A percentile compares a stretch with the other conserved stretches of the same genome.
Conservation (phyloP, 2,797 vertebrate genomes). For the Rhadinocentrus ornatus region DNA sequence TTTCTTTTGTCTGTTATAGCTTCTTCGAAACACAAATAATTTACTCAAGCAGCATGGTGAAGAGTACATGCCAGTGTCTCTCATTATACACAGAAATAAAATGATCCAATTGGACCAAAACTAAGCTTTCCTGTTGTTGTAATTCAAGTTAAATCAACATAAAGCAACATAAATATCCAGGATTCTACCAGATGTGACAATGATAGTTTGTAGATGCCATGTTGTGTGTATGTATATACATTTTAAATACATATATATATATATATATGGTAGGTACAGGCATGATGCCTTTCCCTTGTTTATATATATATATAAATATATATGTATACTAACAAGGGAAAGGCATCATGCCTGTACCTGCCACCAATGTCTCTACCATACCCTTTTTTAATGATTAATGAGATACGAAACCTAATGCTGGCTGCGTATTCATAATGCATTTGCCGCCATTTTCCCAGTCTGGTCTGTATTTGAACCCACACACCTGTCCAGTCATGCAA, state of each 20-base stretch:
- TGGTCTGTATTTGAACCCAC: conserved; percentile 46
- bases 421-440: conserved; percentile 81
- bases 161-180: conserved; percentile 21
- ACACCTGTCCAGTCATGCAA: conserved; percentile 5
- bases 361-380: conserved; percentile 17
- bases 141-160: conserved; percentile 15
- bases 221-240: too few relatives aligned
- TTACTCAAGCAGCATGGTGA: not conserved
- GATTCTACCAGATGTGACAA: conserved; percentile 1
- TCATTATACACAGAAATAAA: conserved; percentile 20
- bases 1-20: not conserved
- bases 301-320: too few relatives aligned
- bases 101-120: not conserved
- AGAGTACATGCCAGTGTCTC: conserved; percentile 5
- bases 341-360: conserved; percentile 35
- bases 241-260: too few relatives aligned
- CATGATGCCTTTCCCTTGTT: too few relatives aligned
- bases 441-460: conserved; percentile 56
- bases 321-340: too few relatives aligned
- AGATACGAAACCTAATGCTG: conserved; percentile 71
- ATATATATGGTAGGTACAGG: too few relatives aligned
- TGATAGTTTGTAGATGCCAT: conserved; percentile 5
- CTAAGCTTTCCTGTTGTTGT: not conserved
- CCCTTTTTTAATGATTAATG: conserved; percentile 78
- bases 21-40: not conserved